Evolutionary conservation across 2,797 vertebrate genomes (phyloP).

Genomic region (Rhincodon typus): DNA sequence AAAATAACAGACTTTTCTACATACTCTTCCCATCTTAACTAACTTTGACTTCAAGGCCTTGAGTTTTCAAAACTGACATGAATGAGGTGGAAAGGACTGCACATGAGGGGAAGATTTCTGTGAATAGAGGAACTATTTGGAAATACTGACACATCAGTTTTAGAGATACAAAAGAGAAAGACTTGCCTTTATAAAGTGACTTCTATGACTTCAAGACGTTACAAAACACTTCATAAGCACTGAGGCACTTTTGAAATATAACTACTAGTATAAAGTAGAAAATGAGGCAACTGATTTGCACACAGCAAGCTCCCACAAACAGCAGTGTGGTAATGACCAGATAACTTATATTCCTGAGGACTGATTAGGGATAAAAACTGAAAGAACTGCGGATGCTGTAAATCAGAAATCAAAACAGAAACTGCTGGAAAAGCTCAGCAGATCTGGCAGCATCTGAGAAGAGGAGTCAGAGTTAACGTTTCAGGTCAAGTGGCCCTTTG

Average conservation of each 20-base stretch:
- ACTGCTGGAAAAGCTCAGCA: too few relatives aligned
- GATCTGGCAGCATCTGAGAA: too few relatives aligned
- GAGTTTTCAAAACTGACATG: neutral
- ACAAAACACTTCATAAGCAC: neutral
- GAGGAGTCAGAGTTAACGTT: too few relatives aligned
- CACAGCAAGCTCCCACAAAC: neutral
- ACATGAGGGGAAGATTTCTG: neutral
- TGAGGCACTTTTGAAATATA: neutral
- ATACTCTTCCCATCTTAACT: conserved; percentile 10
- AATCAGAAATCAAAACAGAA: too few relatives aligned
- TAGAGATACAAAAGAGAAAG: neutral
- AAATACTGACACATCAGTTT: neutral
- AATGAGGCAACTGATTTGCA: neutral
- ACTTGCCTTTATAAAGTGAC: neutral
- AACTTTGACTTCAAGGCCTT: neutral
- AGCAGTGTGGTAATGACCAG: neutral
- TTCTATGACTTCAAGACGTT: neutral
- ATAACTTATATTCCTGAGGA: neutral
- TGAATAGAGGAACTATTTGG: neutral
- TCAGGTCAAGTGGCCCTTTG: too few relatives aligned
- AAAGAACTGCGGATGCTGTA: too few relatives aligned
- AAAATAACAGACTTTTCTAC: conserved; percentile 17
- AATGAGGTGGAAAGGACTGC: neutral
- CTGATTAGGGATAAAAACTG: neutral
- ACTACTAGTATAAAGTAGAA: neutral